These are phyloP conservation scores for Cheirogaleus medius DNA, from an alignment of 2,113 vertebrate genomes.

Conservation along the genomic window DNA sequence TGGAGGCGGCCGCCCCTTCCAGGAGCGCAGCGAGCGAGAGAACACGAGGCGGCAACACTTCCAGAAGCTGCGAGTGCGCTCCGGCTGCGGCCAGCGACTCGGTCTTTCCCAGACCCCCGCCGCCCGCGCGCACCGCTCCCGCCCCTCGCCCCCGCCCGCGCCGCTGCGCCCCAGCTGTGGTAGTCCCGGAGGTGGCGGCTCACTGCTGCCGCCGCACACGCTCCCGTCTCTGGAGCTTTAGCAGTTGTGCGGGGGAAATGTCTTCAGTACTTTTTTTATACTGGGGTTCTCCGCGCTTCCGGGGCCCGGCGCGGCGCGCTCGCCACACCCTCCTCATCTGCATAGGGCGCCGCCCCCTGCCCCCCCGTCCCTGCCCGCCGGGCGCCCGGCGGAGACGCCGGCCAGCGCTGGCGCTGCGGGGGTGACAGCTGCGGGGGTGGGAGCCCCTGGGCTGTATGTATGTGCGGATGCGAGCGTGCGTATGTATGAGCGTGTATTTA, in stretches of 20 bases:
- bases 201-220: conserved; percentile 12
- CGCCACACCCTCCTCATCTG: conserved; percentile 87
- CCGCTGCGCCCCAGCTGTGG: conserved; percentile 37
- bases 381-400: accelerated
- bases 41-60: conserved; percentile 41
- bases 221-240: conserved; percentile 79
- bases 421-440: accelerated
- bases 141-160: conserved; percentile 39
- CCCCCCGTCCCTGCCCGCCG: not conserved
- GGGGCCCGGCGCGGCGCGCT: conserved; percentile 85
- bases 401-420: accelerated
- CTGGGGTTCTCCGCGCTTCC: conserved; percentile 86
- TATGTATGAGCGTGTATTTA: accelerated
- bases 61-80: conserved; percentile 6
- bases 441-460: accelerated
- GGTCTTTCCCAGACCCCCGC: not conserved
- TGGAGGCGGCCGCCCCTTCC: conserved; percentile 74
- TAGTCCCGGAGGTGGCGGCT: conserved; percentile 60
- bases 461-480: no score
- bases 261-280: conserved; percentile 90
- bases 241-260: conserved; percentile 84
- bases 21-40: conserved; percentile 52
- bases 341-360: conserved; percentile 59
- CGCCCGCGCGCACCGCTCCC: conserved; percentile 45
- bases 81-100: not conserved